Base-by-base conservation (phyloP, 1,140 invertebrate genomes). In the Agrilus planipennis region DNA sequence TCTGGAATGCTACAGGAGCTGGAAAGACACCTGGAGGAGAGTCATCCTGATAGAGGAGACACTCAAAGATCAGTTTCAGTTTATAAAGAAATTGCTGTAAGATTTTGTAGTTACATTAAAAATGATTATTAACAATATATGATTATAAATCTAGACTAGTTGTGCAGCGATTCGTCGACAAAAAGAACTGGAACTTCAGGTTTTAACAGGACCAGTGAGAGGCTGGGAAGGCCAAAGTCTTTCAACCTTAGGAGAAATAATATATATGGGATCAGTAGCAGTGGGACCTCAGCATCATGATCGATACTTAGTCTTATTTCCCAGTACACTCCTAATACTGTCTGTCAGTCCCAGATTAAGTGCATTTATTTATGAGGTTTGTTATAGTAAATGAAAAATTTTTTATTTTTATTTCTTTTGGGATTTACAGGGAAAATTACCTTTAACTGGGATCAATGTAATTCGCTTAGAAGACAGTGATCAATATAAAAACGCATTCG, bases 291-390 rank as follows among this genome's bases (percentile, higher is more conserved):
- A 72, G 47, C 82, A 87, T 49, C 75, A 81, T 53, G 91, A 95
- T 58, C 73, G 90, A 53, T 92, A 95, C 59, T 81, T 96, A 50
- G 85, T 96, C 1, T 70, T 96, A 1, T 96, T 96, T 62, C 79
- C 88, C 11, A 76, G 80, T 35, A 83, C 84, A 0, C 66, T 97
- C 39, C 69, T 96, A n/a, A 80, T 96, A 45, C 66, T 97, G 22
- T 86, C 86, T 42, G 87, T 92, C 42, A 92, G 87, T 60, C 76
- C 87, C 34, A 71, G 89, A 50, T 81, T 93, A 63, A 92, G 87
- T 60, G 88, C 87, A n/a, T 94, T 95, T 60, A 82, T 90, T 46
- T 97, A 93, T 66, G 88, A 95, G 77, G 89, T n/a, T n/a, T n/a
- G n/a, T n/a, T n/a, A n/a, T n/a, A n/a, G n/a, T 93, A 65, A 60